A percentile compares a stretch with the other conserved stretches of the same genome.
Evolutionary conservation across 2,113 vertebrate species (phyloP).

Genomic region (Pluvianellus socialis): DNA sequence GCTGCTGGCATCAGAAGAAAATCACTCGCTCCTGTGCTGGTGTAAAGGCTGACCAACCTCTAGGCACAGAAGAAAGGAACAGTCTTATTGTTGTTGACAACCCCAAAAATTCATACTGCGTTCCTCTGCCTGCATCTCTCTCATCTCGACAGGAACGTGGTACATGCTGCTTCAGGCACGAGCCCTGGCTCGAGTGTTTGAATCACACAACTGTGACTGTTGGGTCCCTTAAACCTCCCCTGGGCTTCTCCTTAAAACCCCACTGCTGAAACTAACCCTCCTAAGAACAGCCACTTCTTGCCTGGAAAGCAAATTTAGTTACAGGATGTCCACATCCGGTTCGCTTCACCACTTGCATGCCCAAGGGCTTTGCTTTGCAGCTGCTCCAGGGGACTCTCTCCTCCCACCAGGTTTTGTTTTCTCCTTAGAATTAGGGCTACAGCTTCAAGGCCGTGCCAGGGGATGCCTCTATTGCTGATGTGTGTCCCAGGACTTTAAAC

Average conservation of each 20-base stretch:
- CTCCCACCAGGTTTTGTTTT: not conserved
- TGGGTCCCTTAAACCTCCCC: not conserved
- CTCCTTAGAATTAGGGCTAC: not conserved
- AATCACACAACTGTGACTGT: fast-evolving
- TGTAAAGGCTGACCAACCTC: not conserved
- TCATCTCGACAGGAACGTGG: fast-evolving
- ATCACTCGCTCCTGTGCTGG: not conserved
- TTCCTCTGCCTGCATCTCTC: not conserved
- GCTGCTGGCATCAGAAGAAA: not conserved
- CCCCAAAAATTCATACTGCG: fast-evolving
- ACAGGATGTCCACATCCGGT: not conserved
- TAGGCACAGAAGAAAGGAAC: not conserved
- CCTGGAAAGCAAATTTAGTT: not conserved
- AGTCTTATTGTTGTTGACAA: not conserved
- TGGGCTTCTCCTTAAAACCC: not conserved
- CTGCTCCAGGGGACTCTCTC: not conserved
- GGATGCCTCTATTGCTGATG: not conserved
- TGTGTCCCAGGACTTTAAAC: not conserved
- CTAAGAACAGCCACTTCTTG: not conserved
- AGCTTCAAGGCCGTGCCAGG: not conserved
- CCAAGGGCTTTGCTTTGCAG: not conserved
- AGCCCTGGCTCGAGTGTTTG: no score
- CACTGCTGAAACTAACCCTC: not conserved
- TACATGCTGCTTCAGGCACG: not conserved
- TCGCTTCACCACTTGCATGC: not conserved